Evolutionary conservation across 1,140 invertebrate species (phyloP).

Genomic region (Dryas iulia): DNA sequence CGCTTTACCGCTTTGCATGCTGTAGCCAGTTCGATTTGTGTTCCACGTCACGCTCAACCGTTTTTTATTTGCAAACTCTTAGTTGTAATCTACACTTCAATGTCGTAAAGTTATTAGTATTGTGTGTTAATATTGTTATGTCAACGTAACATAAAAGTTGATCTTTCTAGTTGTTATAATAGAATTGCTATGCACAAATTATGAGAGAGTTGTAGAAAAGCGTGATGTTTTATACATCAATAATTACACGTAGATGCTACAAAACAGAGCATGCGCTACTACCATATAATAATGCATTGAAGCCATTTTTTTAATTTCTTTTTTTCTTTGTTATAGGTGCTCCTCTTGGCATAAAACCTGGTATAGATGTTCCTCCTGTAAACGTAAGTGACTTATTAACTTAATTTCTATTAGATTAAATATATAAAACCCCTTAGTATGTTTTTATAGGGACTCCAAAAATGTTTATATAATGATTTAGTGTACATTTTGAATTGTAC

Average conservation of each 20-base stretch:
- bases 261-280: not conserved
- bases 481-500: too few species aligned
- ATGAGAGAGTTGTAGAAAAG: not conserved
- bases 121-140: not conserved
- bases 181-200: not conserved
- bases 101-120: not conserved
- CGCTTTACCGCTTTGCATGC: constrained; percentile 30
- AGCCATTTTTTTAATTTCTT: not conserved
- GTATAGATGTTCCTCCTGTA: constrained; percentile 32
- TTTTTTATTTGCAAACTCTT: not conserved
- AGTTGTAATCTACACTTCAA: not conserved
- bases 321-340: constrained; percentile 33
- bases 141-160: not conserved
- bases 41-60: not conserved
- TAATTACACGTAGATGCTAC: not conserved
- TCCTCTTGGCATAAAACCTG: constrained; percentile 35
- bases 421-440: not conserved
- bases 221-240: not conserved
- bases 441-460: too few species aligned
- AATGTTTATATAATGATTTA: too few species aligned
- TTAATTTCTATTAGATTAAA: not conserved
- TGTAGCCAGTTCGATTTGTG: constrained; percentile 5
- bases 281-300: not conserved
- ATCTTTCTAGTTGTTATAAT: not conserved
- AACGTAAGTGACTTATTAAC: constrained; percentile 23